phyloP scores from a whole-genome alignment of 2,888 invertebrate genomes.

The Cryptophagus acutangulus region DNA sequence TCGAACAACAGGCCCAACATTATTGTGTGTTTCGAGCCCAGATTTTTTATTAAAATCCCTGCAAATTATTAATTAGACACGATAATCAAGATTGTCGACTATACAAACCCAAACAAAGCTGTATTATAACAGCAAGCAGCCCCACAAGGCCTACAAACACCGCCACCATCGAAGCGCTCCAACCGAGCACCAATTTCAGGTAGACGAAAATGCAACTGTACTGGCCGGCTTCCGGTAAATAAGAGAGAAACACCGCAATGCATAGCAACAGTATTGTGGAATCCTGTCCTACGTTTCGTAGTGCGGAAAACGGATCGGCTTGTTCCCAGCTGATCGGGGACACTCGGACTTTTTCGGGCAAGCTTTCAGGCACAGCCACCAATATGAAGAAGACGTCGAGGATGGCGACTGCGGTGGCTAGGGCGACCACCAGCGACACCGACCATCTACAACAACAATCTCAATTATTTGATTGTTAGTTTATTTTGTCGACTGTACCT shows the following conservation, averaged over 20 bases:
- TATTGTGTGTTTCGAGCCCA: constrained; percentile 95
- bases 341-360: constrained; percentile 80
- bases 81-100: background rate
- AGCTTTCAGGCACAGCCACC: constrained; percentile 95
- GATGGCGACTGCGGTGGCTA: constrained; percentile 93
- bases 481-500: constrained; percentile 47
- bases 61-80: constrained; percentile 7
- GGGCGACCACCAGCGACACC: constrained; percentile 81
- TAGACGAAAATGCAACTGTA: constrained; percentile 99
- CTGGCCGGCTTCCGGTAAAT: constrained; percentile 97
- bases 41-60: constrained; percentile 57
- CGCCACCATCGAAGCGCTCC: constrained; percentile 91
- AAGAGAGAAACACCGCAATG: constrained; percentile 94
- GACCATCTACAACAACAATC: constrained; percentile 45
- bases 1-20: constrained; percentile 95
- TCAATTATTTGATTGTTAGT: too few species aligned
- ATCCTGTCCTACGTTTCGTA: constrained; percentile 88
- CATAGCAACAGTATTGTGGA: constrained; percentile 95
- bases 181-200: constrained; percentile 92
- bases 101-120: constrained; percentile 67
- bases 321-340: constrained; percentile 95
- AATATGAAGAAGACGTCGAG: constrained; percentile 97
- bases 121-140: constrained; percentile 91
- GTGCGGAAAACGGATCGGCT: constrained; percentile 95
- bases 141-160: constrained; percentile 97